These are phyloP conservation scores for Oenanthe melanoleuca DNA, from an alignment of 2,113 vertebrate genomes.

Conservation along the genomic window DNA sequence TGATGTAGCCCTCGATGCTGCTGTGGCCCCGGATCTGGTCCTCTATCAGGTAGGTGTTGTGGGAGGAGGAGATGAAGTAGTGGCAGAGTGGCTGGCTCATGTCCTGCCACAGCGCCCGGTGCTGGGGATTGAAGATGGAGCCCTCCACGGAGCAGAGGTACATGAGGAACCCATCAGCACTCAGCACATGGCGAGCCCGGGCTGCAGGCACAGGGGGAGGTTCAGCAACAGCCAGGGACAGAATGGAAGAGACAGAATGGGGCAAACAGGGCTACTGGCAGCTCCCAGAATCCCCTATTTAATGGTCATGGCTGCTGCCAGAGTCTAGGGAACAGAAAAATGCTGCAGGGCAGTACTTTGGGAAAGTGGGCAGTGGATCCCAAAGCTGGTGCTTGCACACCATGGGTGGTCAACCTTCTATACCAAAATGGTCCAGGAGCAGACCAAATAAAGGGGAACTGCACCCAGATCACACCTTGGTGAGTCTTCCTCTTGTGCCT, in stretches of 20 bases:
- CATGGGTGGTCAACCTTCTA: not conserved
- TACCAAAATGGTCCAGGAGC: not conserved
- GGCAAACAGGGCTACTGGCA: not conserved
- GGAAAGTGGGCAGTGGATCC: not conserved
- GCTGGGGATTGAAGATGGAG: slow-evolving; percentile 84
- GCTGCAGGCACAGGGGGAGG: slow-evolving; percentile 66
- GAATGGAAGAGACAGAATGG: not conserved
- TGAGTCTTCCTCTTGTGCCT: not conserved
- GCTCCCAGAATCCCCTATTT: not conserved
- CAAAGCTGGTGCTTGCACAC: not conserved
- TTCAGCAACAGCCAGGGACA: not conserved
- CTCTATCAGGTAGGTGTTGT: slow-evolving; percentile 94
- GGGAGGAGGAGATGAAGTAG: slow-evolving; percentile 95
- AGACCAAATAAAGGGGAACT: not conserved
- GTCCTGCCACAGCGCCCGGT: slow-evolving; percentile 81
- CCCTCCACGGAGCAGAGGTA: slow-evolving; percentile 90
- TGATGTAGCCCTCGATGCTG: slow-evolving; percentile 94
- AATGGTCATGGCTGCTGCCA: not conserved
- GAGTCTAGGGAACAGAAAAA: not conserved
- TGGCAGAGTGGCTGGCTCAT: slow-evolving; percentile 90
- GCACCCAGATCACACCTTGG: not conserved
- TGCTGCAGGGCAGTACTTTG: not conserved
- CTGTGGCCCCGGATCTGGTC: slow-evolving; percentile 93
- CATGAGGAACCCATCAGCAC: slow-evolving; percentile 89
- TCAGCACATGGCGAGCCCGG: slow-evolving; percentile 84